phyloP scores from a whole-genome alignment of 2,888 invertebrate genomes.

The Gymnocheta viridis region DNA sequence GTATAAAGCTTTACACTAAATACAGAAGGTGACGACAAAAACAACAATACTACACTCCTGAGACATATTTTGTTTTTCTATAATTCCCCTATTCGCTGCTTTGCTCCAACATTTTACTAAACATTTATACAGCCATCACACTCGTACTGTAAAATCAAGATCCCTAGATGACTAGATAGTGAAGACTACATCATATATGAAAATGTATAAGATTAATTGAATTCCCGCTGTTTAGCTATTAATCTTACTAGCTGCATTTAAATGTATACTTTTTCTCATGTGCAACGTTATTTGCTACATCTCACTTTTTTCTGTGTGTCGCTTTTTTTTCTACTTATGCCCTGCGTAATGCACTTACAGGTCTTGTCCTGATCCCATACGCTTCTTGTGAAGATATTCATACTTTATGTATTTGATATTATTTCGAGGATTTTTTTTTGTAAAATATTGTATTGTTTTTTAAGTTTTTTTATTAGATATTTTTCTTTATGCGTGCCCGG shows the following conservation, averaged over 20 bases:
- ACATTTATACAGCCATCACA: slow-evolving; percentile 23
- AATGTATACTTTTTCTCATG: slow-evolving; percentile 36
- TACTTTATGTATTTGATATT: slow-evolving; percentile 60
- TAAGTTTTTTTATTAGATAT: slow-evolving; percentile 64
- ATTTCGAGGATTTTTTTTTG: slow-evolving; percentile 55
- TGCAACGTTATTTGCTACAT: slow-evolving; percentile 42
- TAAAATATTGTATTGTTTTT: slow-evolving; percentile 77
- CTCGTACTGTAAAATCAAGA: slow-evolving; percentile 69
- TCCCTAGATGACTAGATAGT: background rate
- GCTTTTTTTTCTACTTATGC: background rate
- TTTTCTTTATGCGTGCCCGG: slow-evolving; percentile 61
- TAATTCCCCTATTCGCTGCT: slow-evolving; percentile 11
- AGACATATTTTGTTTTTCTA: slow-evolving; percentile 16
- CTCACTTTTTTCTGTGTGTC: background rate
- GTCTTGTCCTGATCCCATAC: slow-evolving; percentile 34
- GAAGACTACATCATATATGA: slow-evolving; percentile 14
- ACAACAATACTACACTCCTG: background rate
- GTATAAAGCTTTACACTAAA: slow-evolving; percentile 31
- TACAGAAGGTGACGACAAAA: slow-evolving; percentile 56
- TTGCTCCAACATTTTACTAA: slow-evolving; percentile 36
- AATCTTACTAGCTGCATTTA: slow-evolving; percentile 76
- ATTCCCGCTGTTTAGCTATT: slow-evolving; percentile 78
- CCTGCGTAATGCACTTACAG: slow-evolving; percentile 51
- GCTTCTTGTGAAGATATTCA: slow-evolving; percentile 58
- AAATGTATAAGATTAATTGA: slow-evolving; percentile 76